Evolutionary conservation across 1,140 invertebrate species (phyloP), one percentile per base, ranked within the genome.

Genomic region (Bombus pascuorum): DNA sequence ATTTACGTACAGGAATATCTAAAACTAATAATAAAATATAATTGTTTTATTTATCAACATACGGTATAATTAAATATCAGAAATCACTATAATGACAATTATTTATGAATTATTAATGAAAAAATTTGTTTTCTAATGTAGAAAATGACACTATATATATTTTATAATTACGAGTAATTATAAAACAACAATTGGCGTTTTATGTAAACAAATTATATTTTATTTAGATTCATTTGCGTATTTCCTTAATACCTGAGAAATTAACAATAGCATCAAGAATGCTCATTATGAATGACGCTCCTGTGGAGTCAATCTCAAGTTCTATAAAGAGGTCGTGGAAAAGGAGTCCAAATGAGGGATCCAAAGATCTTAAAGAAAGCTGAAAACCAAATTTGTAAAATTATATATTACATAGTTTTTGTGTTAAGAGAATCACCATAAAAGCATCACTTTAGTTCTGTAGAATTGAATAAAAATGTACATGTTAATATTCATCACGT

Each of bases 291-390:
- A 97, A 91, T 0, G 97, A 96, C 0, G 97, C 97, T 37, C 97
- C 96, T 0, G 97, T 97, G 0, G 97, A 97, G 62, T 96, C 96
- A 13, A 97, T 96, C 3, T 96, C 94, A 12, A 97, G 94, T 74
- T 97, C 95, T 66, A 95, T 94, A 18, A 98, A 93, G 12, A 97
- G 95, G 92, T 97, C 97, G 71, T 97, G 96, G 92, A 98, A 98
- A 8, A 98, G 96, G 32, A 98, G 93, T 22, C 97, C 97, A 90
- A 98, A 98, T 1, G 97, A 97, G 75, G 97, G 97, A 91, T 97
- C 97, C 85, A 97, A 95, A 15, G 97, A 97, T 91, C 97, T 95
- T 47, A 97, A 96, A 81, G 97, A 97, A 90, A 98, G 96, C 97
- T 98, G 65, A 2, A 66, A 66, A 66, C 0, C 59, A n/a, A n/a